These are phyloP conservation scores for Polyergus mexicanus DNA, from an alignment of 1,140 invertebrate species.

Conservation along the genomic window DNA sequence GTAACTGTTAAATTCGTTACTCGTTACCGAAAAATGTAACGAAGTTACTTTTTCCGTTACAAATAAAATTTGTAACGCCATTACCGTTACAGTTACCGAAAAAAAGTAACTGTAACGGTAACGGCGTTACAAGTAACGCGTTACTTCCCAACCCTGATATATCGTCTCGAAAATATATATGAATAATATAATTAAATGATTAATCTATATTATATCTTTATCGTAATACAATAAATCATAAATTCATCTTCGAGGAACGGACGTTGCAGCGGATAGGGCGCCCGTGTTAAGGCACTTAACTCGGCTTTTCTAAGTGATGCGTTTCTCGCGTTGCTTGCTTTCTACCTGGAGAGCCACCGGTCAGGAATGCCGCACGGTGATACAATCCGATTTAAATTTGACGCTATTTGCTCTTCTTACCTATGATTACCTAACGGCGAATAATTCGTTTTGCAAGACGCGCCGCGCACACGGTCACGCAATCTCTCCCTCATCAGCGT, in stretches of 20 bases:
- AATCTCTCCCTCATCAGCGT: slow-evolving; percentile 61
- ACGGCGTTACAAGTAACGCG: too few relatives aligned
- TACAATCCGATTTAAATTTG: slow-evolving; percentile 77
- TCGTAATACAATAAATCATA: neutral
- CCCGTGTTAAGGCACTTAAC: neutral
- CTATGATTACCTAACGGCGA: slow-evolving; percentile 71
- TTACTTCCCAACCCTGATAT: too few relatives aligned
- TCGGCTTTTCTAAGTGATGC: slow-evolving; percentile 56
- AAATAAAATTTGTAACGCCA: too few relatives aligned
- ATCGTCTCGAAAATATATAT: too few relatives aligned
- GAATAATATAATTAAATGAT: neutral
- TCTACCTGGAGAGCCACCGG: slow-evolving; percentile 53
- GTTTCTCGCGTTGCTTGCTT: slow-evolving; percentile 59
- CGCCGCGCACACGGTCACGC: slow-evolving; percentile 49
- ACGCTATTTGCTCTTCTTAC: slow-evolving; percentile 68
- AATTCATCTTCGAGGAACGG: neutral
- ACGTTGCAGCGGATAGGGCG: neutral
- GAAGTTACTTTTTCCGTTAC: too few relatives aligned
- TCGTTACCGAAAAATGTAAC: too few relatives aligned
- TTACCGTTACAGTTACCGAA: too few relatives aligned
- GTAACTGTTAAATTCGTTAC: too few relatives aligned
- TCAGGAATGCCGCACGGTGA: slow-evolving; percentile 56
- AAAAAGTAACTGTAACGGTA: too few relatives aligned
- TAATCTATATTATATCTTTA: neutral
- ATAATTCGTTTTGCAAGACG: slow-evolving; percentile 65